phyloP scores from a whole-genome alignment of 2,113 vertebrate species.

The Neoarius graeffei region DNA sequence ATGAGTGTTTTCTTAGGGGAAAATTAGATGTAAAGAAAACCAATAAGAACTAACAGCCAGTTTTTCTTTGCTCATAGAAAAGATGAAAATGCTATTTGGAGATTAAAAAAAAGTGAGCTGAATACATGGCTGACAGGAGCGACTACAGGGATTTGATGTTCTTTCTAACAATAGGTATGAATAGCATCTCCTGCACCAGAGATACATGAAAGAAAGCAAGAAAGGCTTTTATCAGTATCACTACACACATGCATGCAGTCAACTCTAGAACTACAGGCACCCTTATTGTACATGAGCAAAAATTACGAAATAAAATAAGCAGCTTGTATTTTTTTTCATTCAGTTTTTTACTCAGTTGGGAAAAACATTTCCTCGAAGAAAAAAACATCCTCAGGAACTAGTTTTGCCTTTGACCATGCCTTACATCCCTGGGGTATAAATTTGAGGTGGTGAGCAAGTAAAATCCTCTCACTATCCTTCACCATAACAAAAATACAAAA shows the following conservation, averaged over 20 bases:
- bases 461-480: neutral
- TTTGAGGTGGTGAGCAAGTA: neutral
- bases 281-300: neutral
- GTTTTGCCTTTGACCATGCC: neutral
- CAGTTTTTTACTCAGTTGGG: neutral
- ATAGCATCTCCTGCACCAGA: conserved; percentile 23
- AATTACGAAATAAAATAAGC: neutral
- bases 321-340: neutral
- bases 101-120: conserved; percentile 7
- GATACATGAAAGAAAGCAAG: conserved; percentile 9
- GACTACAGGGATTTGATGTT: conserved; percentile 31
- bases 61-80: conserved; percentile 20
- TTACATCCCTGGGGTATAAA: neutral
- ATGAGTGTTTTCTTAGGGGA: no score
- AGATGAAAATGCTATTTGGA: conserved; percentile 27
- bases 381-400: neutral
- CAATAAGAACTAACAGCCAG: conserved; percentile 2
- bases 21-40: no score
- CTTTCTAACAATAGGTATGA: conserved; percentile 33
- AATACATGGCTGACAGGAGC: conserved; percentile 6
- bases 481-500: neutral
- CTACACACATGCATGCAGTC: neutral
- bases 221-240: neutral
- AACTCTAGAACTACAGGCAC: neutral
- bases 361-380: neutral